These are phyloP conservation scores for Dinocampus coccinellae DNA, from an alignment of 2,888 invertebrate species.

Conservation along the genomic window DNA sequence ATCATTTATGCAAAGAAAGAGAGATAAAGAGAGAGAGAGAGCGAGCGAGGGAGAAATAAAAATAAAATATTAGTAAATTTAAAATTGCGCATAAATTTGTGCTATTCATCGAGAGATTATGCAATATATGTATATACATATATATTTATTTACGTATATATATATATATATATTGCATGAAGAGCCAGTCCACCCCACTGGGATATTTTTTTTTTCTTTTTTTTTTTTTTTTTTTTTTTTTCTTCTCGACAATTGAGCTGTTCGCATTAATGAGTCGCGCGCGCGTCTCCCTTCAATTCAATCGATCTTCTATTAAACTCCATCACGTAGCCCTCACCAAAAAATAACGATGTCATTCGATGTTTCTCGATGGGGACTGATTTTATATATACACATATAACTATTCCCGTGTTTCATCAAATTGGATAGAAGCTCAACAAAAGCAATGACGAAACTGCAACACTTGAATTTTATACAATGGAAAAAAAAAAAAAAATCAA, in stretches of 20 bases:
- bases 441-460: background rate
- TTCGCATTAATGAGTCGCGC: conserved; percentile 16
- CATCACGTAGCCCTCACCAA: conserved; percentile 16
- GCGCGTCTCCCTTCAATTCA: background rate
- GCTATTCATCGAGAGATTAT: background rate
- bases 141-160: conserved; percentile 36
- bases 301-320: conserved; percentile 9
- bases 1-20: background rate
- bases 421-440: background rate
- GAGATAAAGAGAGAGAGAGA: background rate
- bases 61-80: background rate
- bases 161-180: conserved; percentile 37
- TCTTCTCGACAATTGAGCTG: conserved; percentile 32
- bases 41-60: background rate
- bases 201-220: conserved; percentile 22
- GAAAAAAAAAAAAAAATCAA: background rate
- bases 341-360: conserved; percentile 2
- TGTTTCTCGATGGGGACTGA: conserved; percentile 9
- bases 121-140: conserved; percentile 12
- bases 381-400: background rate
- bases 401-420: background rate
- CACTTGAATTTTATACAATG: background rate
- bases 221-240: conserved; percentile 27
- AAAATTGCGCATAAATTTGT: background rate
- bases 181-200: conserved; percentile 23